Base-by-base conservation (phyloP, 64 coral and sea anemone genomes). In the Montipora capricornis region DNA sequence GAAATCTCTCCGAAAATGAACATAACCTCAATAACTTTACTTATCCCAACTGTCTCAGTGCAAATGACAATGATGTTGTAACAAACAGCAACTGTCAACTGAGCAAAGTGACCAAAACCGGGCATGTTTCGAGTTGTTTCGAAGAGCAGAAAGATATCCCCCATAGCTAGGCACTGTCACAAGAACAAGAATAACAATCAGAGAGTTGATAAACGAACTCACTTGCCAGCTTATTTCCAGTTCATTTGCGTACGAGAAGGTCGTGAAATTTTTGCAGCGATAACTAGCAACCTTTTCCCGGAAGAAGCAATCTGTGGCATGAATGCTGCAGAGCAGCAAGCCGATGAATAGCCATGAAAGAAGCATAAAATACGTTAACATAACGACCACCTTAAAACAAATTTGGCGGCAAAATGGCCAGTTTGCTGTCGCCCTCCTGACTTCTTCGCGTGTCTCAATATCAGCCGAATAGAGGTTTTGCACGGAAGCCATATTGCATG, bases 201-300 rank as follows among this genome's bases (percentile, higher is more conserved):
- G 9, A 37, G 57, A 51, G 70, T 92, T 92, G 59, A 92, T 14
- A 37, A 84, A n/a, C 10, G 70, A 80, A 17, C 15, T 9, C 49
- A 84, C 14, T 10, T 81, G 90, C 90, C 90, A 92, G 17, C 48
- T 24, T 0, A 92, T 44, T 70, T 92, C 70, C 8, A 92, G 47
- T 74, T 92, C 90, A 19, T 83, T 17, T 17, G 90, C 81, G n/a
- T 92, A 50, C 9, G 90, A 44, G 68, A 92, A 92, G 14, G 76
- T 19, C 8, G 52, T 55, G 52, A 55, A 55, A 2, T 55, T 55
- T 55, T 55, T 55, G 52, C 52, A 55, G 52, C 52, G 90, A 14
- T 92, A 92, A 20, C 80, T 92, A 9, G 80, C 20, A 47, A 20
- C 44, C 53, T 57, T 74, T 84, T 92, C 90, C 1, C 79, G 71